Evolutionary conservation across 1,140 invertebrate species (phyloP), one percentile per base, ranked within the genome.

Genomic region (Drosophila auraria): DNA sequence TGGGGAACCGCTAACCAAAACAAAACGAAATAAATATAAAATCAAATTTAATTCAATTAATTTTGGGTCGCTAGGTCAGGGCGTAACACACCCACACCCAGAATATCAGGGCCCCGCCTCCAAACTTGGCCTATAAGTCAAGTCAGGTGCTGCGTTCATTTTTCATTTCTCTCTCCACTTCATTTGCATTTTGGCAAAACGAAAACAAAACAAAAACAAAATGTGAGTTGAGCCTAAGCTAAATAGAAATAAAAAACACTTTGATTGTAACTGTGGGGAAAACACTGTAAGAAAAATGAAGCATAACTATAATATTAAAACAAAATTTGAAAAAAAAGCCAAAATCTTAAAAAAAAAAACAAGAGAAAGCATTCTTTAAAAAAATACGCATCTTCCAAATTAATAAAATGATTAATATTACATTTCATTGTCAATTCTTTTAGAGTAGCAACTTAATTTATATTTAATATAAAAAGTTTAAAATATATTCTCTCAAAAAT

Each of bases 31-130:
- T 76, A 83, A 82, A 83, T 73, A 72, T 53, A 73, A 51, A 73
- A 84, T 81, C 78, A 79, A 72, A 84, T 84, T 56, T 73, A 90
- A 90, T 90, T 84, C 71, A 89, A 89, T 89, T 89, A 90, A 89
- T 83, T 87, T 89, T 89, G 74, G 81, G 86, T 89, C 75, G 86
- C 71, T 84, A 57, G 68, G 86, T 90, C 82, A 89, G 75, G 9
- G 15, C 42, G 33, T 42, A 25, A 20, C 20, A 9, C 47, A 33
- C 61, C n/a, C 23, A 38, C 45, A 25, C 42, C 40, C 40, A 56
- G 17, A 33, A 33, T 27, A 17, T 50, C 54, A 57, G 20, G n/a
- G 14, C 2, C 45, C 45, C 45, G 30, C 56, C 44, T n/a, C 49
- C 62, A 17, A n/a, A 20, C 44, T 59, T 42, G 27, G 40, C 51